phyloP scores from a whole-genome alignment of 2,888 invertebrate genomes.

The Aphidius colemani region DNA sequence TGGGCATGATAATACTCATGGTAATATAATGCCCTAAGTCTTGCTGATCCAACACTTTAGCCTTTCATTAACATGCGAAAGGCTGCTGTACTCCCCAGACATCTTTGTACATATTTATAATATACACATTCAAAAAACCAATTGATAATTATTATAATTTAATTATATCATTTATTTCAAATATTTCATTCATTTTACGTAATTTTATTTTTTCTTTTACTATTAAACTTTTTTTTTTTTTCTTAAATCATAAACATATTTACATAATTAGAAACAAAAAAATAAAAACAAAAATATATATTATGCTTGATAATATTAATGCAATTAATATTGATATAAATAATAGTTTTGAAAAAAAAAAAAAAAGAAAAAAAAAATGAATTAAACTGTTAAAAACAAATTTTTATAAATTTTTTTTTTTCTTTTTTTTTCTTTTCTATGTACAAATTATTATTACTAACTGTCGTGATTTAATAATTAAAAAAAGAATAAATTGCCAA shows the following conservation, averaged over 20 bases:
- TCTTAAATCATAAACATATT: constrained; percentile 18
- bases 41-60: constrained; percentile 59
- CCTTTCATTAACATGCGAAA: constrained; percentile 47
- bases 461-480: constrained; percentile 8
- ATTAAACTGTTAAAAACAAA: constrained; percentile 16
- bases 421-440: constrained; percentile 16
- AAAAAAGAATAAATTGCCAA: constrained; percentile 7
- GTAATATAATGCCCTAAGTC: constrained; percentile 61
- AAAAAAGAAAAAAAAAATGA: constrained; percentile 7
- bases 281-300: not conserved
- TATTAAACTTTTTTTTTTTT: constrained; percentile 13
- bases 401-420: constrained; percentile 8
- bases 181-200: no score
- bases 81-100: constrained; percentile 54
- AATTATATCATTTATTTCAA: constrained; percentile 15
- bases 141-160: constrained; percentile 20
- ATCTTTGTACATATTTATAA: constrained; percentile 49
- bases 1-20: constrained; percentile 60
- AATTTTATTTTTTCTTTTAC: constrained; percentile 17
- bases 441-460: constrained; percentile 22
- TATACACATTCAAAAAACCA: constrained; percentile 37
- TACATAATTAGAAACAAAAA: constrained; percentile 19
- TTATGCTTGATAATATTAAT: no score
- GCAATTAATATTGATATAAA: not conserved
- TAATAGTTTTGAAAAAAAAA: constrained; percentile 11